These are phyloP conservation scores for Opisthocomus hoazin DNA, from an alignment of 2,113 vertebrate species.

Conservation along the genomic window DNA sequence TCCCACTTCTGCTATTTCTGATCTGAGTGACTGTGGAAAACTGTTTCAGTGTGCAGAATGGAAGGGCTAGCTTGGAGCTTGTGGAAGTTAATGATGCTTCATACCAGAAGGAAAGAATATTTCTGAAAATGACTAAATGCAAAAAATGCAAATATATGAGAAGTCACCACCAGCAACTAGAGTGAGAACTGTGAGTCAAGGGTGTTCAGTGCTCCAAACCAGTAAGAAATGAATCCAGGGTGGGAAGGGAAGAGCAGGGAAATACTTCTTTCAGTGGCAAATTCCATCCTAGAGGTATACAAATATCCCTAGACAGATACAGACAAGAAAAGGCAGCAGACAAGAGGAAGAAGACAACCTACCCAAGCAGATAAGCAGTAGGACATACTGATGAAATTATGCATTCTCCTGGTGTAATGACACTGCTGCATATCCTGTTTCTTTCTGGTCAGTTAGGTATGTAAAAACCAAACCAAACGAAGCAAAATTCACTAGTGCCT, in stretches of 20 bases:
- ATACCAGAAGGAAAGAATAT: neutral
- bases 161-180: neutral
- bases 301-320: neutral
- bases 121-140: neutral
- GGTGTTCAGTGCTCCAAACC: neutral
- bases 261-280: neutral
- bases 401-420: neutral
- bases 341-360: neutral
- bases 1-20: neutral
- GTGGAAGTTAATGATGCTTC: neutral
- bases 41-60: neutral
- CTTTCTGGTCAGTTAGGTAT: neutral
- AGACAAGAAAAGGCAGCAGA: neutral
- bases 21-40: neutral
- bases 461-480: neutral
- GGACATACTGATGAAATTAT: neutral
- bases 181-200: neutral
- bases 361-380: neutral
- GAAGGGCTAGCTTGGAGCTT: neutral
- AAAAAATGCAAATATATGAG: neutral
- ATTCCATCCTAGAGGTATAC: neutral
- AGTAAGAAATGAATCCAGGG: neutral
- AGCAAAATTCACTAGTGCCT: neutral
- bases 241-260: neutral
- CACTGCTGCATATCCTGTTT: neutral